These are phyloP conservation scores for Heterotis niloticus DNA, from an alignment of 2,113 vertebrate genomes.

Conservation along the genomic window DNA sequence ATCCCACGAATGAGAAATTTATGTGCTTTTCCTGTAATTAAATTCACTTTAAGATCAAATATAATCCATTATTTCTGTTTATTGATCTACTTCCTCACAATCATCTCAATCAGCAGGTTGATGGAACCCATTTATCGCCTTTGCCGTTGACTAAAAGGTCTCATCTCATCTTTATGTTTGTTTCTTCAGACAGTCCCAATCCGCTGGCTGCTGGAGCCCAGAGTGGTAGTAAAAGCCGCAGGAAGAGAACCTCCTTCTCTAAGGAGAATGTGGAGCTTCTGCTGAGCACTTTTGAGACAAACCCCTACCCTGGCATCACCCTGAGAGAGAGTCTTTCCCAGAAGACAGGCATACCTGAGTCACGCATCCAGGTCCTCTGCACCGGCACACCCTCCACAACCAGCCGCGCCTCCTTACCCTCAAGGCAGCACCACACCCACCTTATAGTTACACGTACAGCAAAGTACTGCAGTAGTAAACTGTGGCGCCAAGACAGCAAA, in stretches of 20 bases:
- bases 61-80: background rate
- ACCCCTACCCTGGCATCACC: constrained; percentile 68
- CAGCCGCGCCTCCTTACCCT: background rate
- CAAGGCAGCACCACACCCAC: background rate
- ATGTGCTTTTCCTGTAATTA: background rate
- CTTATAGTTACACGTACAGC: background rate
- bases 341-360: constrained; percentile 65
- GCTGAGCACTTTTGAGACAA: constrained; percentile 57
- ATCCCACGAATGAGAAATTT: too few species aligned
- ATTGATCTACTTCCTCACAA: background rate
- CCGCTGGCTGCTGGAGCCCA: constrained; percentile 22
- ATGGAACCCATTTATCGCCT: background rate
- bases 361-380: constrained; percentile 69
- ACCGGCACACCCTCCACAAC: background rate
- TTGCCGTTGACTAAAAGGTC: background rate
- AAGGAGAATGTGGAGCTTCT: constrained; percentile 66
- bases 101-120: background rate
- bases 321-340: constrained; percentile 65
- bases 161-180: background rate
- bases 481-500: background rate
- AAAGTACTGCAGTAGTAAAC: too few species aligned
- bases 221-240: constrained; percentile 57
- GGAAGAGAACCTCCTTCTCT: constrained; percentile 69
- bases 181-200: constrained; percentile 45
- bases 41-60: background rate